A percentile compares a stretch with the other conserved stretches of the same genome.
Conservation (phyloP, 2,113 vertebrate species). For the Chionomys nivalis region DNA sequence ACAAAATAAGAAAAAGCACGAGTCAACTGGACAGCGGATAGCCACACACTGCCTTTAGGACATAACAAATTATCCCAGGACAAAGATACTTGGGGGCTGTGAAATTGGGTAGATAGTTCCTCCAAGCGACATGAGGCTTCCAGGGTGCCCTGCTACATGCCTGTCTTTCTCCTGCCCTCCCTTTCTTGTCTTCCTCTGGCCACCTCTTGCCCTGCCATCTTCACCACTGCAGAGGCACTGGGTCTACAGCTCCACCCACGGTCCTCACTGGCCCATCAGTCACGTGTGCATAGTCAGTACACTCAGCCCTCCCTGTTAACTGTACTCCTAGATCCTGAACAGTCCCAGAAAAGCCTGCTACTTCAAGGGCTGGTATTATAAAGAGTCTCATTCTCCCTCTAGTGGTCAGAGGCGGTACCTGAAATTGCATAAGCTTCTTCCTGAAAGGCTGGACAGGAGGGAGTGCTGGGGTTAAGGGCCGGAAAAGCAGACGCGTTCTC, state of each 20-base stretch:
- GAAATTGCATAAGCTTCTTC: slow-evolving; percentile 39
- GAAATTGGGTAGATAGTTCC: fast-evolving
- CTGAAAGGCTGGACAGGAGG: neutral
- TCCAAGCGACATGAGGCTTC: neutral
- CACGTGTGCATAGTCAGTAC: neutral
- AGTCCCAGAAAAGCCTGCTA: neutral
- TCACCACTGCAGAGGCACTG: too few species aligned
- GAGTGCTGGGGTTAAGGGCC: neutral
- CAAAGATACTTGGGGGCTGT: neutral
- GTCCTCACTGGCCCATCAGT: neutral
- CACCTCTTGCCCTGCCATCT: too few species aligned
- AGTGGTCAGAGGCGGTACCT: slow-evolving; percentile 44
- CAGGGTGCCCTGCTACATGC: too few species aligned
- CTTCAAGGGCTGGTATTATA: neutral
- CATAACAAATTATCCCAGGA: neutral
- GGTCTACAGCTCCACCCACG: neutral
- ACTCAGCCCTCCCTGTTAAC: neutral
- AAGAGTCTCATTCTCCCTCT: slow-evolving; percentile 69
- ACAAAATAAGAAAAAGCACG: too few species aligned
- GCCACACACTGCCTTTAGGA: neutral
- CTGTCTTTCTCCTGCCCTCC: neutral
- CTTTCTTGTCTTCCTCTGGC: too few species aligned
- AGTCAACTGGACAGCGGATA: neutral
- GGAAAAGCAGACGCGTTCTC: neutral
- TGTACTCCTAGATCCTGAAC: neutral